Conservation (phyloP, 1,140 invertebrate genomes). For the Drosophila mayri region DNA sequence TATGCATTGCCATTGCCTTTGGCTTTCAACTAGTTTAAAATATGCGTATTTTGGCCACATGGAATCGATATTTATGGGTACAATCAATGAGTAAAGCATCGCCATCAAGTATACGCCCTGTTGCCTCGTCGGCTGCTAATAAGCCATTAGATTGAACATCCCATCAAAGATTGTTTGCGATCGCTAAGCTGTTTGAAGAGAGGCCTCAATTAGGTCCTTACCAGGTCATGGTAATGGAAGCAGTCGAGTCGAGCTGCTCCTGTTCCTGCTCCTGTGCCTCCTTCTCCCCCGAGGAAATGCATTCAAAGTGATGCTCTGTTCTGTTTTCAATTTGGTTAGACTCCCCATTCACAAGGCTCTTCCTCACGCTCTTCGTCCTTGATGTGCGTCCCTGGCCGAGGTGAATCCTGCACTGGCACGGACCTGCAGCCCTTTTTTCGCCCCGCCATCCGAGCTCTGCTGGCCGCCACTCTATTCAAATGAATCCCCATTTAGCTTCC, state of each 20-base stretch:
- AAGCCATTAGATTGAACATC: background rate
- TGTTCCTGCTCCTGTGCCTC: background rate
- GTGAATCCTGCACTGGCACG: constrained; percentile 4
- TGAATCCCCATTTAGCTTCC: constrained; percentile 78
- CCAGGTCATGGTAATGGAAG: constrained; percentile 11
- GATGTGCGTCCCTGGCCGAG: background rate
- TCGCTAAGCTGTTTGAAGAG: constrained; percentile 26
- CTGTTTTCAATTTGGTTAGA: constrained; percentile 76
- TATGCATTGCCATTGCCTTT: too few species aligned
- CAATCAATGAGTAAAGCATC: background rate
- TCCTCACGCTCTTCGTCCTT: background rate
- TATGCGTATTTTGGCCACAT: background rate
- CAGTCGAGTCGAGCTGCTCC: background rate
- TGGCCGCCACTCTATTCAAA: constrained; percentile 71
- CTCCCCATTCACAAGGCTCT: constrained; percentile 48
- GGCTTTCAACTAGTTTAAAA: too few species aligned
- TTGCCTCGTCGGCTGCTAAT: background rate
- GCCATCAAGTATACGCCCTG: background rate
- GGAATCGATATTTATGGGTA: background rate
- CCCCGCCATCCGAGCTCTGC: constrained; percentile 12
- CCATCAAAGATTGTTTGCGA: constrained; percentile 17
- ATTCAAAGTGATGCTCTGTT: constrained; percentile 52
- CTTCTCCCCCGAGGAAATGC: constrained; percentile 23
- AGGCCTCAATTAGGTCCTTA: constrained; percentile 28
- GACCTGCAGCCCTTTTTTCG: constrained; percentile 29